Conservation (phyloP, 2,113 vertebrate species). For the Prionailurus viverrinus region DNA sequence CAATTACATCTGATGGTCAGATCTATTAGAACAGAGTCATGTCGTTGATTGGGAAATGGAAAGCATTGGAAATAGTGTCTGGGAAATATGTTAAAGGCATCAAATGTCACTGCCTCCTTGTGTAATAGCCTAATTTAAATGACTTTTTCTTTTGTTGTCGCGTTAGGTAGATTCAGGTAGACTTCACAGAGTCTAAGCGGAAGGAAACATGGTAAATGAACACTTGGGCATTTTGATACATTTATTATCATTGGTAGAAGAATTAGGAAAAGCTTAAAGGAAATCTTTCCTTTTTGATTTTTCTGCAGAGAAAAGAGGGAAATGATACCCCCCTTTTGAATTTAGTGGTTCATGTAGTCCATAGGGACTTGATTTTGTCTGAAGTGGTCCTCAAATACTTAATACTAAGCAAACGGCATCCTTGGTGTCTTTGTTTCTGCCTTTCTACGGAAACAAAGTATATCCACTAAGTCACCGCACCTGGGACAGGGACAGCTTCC, state of each 20-base stretch:
- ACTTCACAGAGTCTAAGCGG: slow-evolving; percentile 24
- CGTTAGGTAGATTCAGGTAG: slow-evolving; percentile 56
- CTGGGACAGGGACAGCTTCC: neutral
- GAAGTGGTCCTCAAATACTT: neutral
- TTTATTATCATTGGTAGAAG: slow-evolving; percentile 53
- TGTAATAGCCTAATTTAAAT: slow-evolving; percentile 75
- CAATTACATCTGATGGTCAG: slow-evolving; percentile 76
- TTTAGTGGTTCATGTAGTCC: slow-evolving; percentile 42
- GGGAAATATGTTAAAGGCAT: slow-evolving; percentile 73
- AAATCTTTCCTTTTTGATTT: slow-evolving; percentile 23
- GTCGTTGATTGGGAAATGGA: slow-evolving; percentile 77
- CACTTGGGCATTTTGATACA: slow-evolving; percentile 36
- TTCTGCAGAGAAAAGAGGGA: slow-evolving; percentile 13
- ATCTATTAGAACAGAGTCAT: slow-evolving; percentile 74
- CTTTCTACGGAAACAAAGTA: neutral
- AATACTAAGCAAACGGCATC: neutral
- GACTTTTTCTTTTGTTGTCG: slow-evolving; percentile 59
- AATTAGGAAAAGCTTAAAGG: slow-evolving; percentile 53
- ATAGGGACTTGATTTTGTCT: slow-evolving; percentile 42
- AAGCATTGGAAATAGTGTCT: slow-evolving; percentile 77
- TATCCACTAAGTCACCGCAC: neutral
- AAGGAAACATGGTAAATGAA: slow-evolving; percentile 62
- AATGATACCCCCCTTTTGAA: neutral
- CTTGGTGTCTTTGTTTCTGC: slow-evolving; percentile 42
- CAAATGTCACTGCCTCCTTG: slow-evolving; percentile 67